phyloP scores from a whole-genome alignment of 1,140 invertebrate genomes.

The Mercenaria mercenaria region DNA sequence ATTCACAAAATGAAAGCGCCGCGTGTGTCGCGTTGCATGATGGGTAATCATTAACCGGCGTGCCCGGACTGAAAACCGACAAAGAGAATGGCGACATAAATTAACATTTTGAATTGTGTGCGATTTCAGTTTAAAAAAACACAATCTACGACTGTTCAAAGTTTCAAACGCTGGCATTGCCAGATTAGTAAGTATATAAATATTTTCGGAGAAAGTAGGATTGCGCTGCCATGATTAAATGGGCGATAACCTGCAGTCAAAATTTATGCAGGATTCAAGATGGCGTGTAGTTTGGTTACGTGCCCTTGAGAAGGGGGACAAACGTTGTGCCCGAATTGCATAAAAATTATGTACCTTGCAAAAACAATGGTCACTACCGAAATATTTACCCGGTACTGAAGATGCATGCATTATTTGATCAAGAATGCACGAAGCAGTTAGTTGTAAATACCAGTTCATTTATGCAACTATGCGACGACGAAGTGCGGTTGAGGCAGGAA shows the following conservation, averaged over 20 bases:
- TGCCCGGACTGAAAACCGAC: slow-evolving; percentile 59
- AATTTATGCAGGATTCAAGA: slow-evolving; percentile 57
- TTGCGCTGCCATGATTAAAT: slow-evolving; percentile 36
- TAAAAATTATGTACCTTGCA: slow-evolving; percentile 68
- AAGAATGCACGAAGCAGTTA: background rate
- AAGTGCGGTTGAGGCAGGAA: background rate
- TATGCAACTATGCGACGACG: background rate
- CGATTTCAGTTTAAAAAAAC: slow-evolving; percentile 3
- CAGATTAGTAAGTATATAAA: slow-evolving; percentile 14
- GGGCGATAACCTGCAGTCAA: slow-evolving; percentile 49
- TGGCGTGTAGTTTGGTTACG: slow-evolving; percentile 57
- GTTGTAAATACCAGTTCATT: background rate
- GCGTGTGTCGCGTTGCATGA: slow-evolving; percentile 47
- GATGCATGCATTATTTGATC: slow-evolving; percentile 21
- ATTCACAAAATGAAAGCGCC: slow-evolving; percentile 19
- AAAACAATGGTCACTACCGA: slow-evolving; percentile 43
- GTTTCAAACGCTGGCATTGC: background rate
- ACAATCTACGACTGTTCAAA: background rate
- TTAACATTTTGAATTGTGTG: background rate
- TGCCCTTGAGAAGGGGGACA: slow-evolving; percentile 69
- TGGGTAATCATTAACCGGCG: slow-evolving; percentile 66
- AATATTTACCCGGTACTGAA: background rate
- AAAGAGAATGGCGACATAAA: slow-evolving; percentile 47
- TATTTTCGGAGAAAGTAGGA: background rate
- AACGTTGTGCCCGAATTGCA: slow-evolving; percentile 62